Evolutionary conservation across 92 coral and sea anemone genomes (phyloP), one percentile per base, ranked within the genome.

Genomic region (Chrysogorgia sp.): DNA sequence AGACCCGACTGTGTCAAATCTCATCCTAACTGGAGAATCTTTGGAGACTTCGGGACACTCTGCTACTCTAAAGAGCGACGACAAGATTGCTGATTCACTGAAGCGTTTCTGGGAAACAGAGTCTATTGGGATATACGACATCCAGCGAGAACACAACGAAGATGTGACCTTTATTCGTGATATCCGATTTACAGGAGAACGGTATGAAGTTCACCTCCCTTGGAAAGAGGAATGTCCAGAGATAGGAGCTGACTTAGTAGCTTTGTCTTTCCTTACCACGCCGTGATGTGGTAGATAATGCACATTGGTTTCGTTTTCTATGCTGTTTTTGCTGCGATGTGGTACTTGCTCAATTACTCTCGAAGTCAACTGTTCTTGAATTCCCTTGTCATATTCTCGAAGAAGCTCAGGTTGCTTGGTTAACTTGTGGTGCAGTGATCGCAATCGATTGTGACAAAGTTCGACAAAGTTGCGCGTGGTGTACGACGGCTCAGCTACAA

Each of bases 71-170:
- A 66, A 1, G 45, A 8, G 24, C 13, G 20, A 79, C 56, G 66
- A 40, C 45, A 48, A 71, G 29, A 33, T 87, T 26, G 69, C 50
- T 21, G 28, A 26, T 1, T 60, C 59, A 26, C 65, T 87, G 55
- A 83, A 41, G 48, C 77, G 65, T 22, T 79, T 87, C 55, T 71
- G 91, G 91, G 91, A 87, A 58, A 80, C 77, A 1, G 82, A 87
- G 64, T 52, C 85, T 0, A 83, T 87, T 7, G 88, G 88, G 22
- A 72, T 87, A 24, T 26, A 55, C 32, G 64, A 63, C n/a, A 29
- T 33, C 26, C 82, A 50, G 28, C 25, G 74, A 23, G 25, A 19
- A 49, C 22, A 15, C 5, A 21, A 41, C 26, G 25, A 23, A 67
- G 85, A 77, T 9, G 81, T 0, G 32, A 70, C 67, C 22, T 75